A percentile compares a stretch with the other conserved stretches of the same genome.
phyloP scores from a whole-genome alignment of 30 jellyfish, hydroid and myxozoan genomes.

The Sanderia malayensis region DNA sequence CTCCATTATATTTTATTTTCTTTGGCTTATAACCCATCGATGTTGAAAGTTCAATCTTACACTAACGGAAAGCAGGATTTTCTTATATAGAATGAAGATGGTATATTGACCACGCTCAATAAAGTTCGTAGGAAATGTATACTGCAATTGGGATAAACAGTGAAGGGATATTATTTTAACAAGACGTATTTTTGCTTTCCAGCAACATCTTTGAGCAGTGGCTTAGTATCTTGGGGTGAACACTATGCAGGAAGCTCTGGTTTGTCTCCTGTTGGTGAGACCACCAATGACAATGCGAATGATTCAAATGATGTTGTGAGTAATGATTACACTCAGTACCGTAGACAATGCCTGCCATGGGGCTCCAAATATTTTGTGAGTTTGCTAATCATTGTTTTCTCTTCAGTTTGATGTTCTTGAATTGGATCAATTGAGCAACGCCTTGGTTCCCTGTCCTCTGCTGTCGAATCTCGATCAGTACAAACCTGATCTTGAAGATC shows the following conservation, averaged over 20 bases:
- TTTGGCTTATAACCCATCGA: too few relatives aligned
- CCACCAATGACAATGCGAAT: slow-evolving; percentile 2
- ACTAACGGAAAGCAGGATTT: too few relatives aligned
- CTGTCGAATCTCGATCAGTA: slow-evolving; percentile 43
- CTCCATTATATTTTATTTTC: too few relatives aligned
- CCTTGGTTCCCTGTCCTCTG: slow-evolving; percentile 85
- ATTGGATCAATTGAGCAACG: slow-evolving; percentile 69
- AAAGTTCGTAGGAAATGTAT: too few relatives aligned
- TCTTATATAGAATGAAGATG: too few relatives aligned
- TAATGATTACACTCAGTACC: too few relatives aligned
- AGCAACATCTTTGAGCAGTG: slow-evolving; percentile 45
- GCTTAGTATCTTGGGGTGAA: slow-evolving; percentile 77
- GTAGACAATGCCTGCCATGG: background rate
- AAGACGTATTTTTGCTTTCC: too few relatives aligned
- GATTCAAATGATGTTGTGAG: slow-evolving; percentile 37
- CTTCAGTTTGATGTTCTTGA: slow-evolving; percentile 81
- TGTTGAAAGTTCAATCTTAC: too few relatives aligned
- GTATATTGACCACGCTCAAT: too few relatives aligned
- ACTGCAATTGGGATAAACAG: too few relatives aligned
- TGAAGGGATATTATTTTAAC: too few relatives aligned
- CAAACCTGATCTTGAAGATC: slow-evolving; percentile 85
- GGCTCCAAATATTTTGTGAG: background rate
- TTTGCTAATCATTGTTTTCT: background rate
- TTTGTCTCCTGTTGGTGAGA: slow-evolving; percentile 34
- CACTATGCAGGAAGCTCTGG: slow-evolving; percentile 96